Evolutionary conservation across 2,113 vertebrate genomes (phyloP).

Genomic region (Microcebus griseorufus): DNA sequence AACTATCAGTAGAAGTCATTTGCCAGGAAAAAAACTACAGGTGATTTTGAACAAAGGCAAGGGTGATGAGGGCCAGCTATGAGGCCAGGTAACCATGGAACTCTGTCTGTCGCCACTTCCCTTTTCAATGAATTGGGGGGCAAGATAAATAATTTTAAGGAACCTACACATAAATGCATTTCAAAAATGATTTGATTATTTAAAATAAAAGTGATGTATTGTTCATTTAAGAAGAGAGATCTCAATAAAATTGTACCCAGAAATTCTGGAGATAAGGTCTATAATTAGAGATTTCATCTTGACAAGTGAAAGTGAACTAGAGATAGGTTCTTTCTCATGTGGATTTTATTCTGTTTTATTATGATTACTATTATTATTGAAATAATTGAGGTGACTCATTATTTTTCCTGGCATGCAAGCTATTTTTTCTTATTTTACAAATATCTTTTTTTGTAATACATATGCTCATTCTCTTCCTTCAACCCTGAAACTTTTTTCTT

Average conservation of each 20-base stretch:
- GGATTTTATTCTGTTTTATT: conserved; percentile 9
- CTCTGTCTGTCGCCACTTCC: conserved; percentile 52
- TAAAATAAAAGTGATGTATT: conserved; percentile 7
- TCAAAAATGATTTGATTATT: conserved; percentile 16
- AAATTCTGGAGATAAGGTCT: conserved; percentile 39
- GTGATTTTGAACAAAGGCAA: conserved; percentile 77
- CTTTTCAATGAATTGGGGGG: conserved; percentile 52
- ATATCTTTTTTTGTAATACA: neutral
- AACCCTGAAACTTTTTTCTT: neutral
- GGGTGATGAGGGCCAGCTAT: conserved; percentile 38
- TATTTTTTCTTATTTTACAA: conserved; percentile 25
- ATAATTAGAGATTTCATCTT: conserved; percentile 5
- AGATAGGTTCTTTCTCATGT: neutral
- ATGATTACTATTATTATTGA: conserved; percentile 25
- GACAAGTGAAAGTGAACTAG: conserved; percentile 18
- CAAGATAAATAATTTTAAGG: conserved; percentile 65
- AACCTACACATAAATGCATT: conserved; percentile 41
- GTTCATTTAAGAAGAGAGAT: neutral
- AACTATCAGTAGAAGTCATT: conserved; percentile 74
- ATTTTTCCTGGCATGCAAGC: neutral
- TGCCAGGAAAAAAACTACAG: conserved; percentile 79
- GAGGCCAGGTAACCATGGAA: conserved; percentile 34
- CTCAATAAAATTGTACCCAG: neutral
- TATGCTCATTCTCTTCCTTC: neutral
- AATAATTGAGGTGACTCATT: neutral